A percentile compares a stretch with the other conserved stretches of the same genome.
Evolutionary conservation across 1,140 invertebrate genomes (phyloP).

Genomic region (Helicoverpa zea): DNA sequence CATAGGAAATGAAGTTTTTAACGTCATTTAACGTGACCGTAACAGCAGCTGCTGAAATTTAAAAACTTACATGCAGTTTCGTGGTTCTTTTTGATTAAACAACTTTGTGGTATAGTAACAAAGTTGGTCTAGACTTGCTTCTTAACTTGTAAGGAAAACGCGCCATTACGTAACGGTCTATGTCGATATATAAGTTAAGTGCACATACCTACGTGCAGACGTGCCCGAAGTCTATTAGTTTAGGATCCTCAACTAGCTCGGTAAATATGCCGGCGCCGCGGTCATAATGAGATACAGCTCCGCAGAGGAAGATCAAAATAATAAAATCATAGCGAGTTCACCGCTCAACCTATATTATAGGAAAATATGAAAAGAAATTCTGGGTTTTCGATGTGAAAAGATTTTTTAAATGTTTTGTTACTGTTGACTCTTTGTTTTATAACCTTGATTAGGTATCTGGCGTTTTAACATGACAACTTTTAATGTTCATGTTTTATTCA

Average conservation of each 20-base stretch:
- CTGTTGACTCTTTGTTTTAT: background rate
- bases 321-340: background rate
- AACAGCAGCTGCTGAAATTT: no score
- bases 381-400: background rate
- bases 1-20: background rate
- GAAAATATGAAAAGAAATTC: background rate
- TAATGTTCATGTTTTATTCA: no score
- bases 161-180: no score
- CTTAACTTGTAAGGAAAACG: no score
- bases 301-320: background rate
- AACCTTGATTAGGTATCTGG: background rate
- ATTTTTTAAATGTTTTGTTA: background rate
- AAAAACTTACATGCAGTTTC: no score
- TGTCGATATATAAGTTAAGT: background rate
- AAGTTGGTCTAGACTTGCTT: no score
- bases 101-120: no score
- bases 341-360: background rate
- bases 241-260: background rate
- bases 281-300: no score
- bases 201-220: background rate
- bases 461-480: no score
- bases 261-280: background rate
- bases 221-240: background rate
- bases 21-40: no score
- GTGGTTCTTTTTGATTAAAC: no score